Evolutionary conservation across 2,888 invertebrate genomes (phyloP), one percentile per base, ranked within the genome.

Genomic region (Pherbina coryleti): DNA sequence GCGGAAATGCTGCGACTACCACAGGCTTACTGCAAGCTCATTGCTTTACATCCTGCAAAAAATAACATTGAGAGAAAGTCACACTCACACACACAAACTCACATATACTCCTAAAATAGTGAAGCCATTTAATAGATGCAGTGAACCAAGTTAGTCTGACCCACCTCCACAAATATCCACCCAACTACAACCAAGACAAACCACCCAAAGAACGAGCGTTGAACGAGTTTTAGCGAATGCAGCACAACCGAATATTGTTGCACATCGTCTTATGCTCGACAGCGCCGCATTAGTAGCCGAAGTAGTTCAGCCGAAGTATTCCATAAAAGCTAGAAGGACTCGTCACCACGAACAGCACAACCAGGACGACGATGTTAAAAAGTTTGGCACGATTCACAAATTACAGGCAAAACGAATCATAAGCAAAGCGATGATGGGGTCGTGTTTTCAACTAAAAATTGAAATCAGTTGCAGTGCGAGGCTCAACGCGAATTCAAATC

Each of bases 401-500:
- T 5, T 25, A 49, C n/a, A n/a, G n/a, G 17, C 62, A 57, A 44
- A 17, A 73, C 49, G 51, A 49, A 25, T 25, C 17, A 19, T 62
- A 28, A 69, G 57, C 60, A 62, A 17, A 34, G 73, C 73, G 51
- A 73, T 25, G 51, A 73, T 25, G 62, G 28, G 19, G 44, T 60
- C 62, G 73, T 34, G 69, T 31, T 31, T 53, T 53, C 75, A 31
- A 19, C 11, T 81, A 72, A 73, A 14, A 44, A 14, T 44, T 3
- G 44, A 44, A 80, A 74, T 77, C 84, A 85, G 85, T 85, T 82
- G 81, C 73, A 82, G 81, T 80, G 85, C 84, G 86, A 84, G 78
- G 78, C 81, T 86, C 86, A 82, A 81, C 70, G 84, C 82, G 86
- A 84, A 85, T 82, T 83, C 85, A 86, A 86, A 85, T 80, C 81